Conservation (phyloP, 2,113 vertebrate genomes). For the Diadophis punctatus region DNA sequence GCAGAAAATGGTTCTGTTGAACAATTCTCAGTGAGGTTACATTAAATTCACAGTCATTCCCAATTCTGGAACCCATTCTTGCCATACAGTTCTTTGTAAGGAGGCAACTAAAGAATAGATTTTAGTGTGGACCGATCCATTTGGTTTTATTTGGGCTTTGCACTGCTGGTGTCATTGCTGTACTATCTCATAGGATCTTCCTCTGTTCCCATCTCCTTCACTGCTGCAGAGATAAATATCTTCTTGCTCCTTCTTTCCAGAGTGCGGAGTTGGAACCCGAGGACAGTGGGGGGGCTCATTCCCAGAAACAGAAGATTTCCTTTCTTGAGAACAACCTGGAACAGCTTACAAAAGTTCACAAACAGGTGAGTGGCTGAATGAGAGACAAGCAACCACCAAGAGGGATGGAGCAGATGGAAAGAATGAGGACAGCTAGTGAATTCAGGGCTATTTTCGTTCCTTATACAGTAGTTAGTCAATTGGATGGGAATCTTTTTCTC, state of each 20-base stretch:
- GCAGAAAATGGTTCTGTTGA: not conserved
- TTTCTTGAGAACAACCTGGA: constrained; percentile 97
- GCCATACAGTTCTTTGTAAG: not conserved
- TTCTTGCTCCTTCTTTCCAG: constrained; percentile 55
- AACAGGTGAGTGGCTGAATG: constrained; percentile 76
- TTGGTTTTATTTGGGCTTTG: not conserved
- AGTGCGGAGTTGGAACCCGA: constrained; percentile 81
- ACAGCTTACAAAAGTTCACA: constrained; percentile 94
- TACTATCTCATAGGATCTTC: not conserved
- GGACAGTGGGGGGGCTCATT: constrained; percentile 81
- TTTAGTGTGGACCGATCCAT: not conserved
- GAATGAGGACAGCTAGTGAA: not conserved
- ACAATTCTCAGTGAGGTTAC: not conserved
- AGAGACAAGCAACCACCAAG: not conserved
- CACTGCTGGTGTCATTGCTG: not conserved
- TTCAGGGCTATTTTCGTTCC: no score
- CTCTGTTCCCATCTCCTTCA: not conserved
- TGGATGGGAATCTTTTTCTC: not conserved
- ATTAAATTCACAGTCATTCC: not conserved
- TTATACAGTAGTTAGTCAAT: not conserved
- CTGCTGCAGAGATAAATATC: not conserved
- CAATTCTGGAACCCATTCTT: not conserved
- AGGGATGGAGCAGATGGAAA: not conserved
- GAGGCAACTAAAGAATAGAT: not conserved
- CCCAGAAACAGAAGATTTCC: constrained; percentile 93